phyloP scores from a whole-genome alignment of 1,140 invertebrate species.

The Drosophila busckii region DNA sequence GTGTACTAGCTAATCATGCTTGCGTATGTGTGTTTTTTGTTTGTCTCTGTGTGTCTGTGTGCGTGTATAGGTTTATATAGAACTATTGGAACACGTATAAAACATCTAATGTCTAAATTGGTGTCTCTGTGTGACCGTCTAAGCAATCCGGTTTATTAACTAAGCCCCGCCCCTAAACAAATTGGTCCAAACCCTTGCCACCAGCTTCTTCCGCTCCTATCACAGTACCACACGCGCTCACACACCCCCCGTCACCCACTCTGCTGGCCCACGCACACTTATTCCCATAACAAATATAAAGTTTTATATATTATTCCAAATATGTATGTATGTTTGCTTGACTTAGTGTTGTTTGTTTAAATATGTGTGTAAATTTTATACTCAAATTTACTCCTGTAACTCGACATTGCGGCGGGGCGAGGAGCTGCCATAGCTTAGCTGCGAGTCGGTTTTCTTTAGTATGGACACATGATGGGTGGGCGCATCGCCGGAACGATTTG shows the following conservation, averaged over 20 bases:
- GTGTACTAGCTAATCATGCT: neutral
- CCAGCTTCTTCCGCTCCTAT: conserved; percentile 53
- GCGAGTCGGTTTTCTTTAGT: conserved; percentile 76
- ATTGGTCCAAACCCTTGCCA: conserved; percentile 6
- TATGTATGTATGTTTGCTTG: conserved; percentile 9
- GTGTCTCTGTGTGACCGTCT: conserved; percentile 43
- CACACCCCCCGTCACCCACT: neutral
- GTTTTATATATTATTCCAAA: conserved; percentile 9
- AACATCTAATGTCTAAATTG: conserved; percentile 64
- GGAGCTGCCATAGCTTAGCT: conserved; percentile 54
- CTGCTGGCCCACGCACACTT: neutral
- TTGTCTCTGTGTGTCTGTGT: conserved; percentile 5
- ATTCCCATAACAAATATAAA: neutral
- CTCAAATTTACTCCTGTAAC: conserved; percentile 54
- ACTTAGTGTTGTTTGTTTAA: neutral
- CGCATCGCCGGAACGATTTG: conserved; percentile 65
- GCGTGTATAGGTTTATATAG: conserved; percentile 26
- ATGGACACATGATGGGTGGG: conserved; percentile 76
- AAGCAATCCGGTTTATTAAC: conserved; percentile 47
- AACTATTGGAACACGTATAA: conserved; percentile 73
- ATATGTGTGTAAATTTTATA: conserved; percentile 1
- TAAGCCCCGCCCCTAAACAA: conserved; percentile 24
- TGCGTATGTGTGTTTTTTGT: neutral
- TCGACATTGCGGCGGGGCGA: conserved; percentile 71
- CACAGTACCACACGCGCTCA: conserved; percentile 32